Conservation (phyloP, 2,797 vertebrate species). For the Malurus leucopterus region DNA sequence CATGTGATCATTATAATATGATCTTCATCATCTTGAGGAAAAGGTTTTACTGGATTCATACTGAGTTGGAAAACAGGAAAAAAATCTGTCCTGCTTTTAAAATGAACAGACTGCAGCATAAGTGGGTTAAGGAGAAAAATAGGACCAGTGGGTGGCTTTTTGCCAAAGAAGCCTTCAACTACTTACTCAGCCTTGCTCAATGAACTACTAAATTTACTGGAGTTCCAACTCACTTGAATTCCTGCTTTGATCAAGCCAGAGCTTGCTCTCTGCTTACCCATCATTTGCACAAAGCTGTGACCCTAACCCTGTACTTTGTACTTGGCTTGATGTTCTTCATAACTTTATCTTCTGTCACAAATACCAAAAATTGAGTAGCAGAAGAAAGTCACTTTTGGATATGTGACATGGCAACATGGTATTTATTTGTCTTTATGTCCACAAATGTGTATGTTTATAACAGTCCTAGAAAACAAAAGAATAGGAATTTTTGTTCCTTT, state of each 20-base stretch:
- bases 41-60: neutral
- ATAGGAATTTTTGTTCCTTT: neutral
- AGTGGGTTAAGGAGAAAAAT: conserved; percentile 6
- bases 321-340: neutral
- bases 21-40: neutral
- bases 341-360: neutral
- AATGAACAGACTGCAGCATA: neutral
- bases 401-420: neutral
- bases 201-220: neutral
- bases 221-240: neutral
- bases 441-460: neutral
- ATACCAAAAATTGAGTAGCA: neutral
- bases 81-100: neutral
- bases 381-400: neutral
- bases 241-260: neutral
- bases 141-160: neutral
- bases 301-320: neutral
- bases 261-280: neutral
- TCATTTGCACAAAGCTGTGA: neutral
- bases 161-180: neutral
- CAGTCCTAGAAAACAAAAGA: neutral
- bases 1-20: neutral
- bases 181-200: neutral
- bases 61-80: neutral
- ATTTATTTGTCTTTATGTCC: neutral